Evolutionary conservation across 2,888 invertebrate genomes (phyloP), one percentile per base, ranked within the genome.

Genomic region (Catocala sponsa): DNA sequence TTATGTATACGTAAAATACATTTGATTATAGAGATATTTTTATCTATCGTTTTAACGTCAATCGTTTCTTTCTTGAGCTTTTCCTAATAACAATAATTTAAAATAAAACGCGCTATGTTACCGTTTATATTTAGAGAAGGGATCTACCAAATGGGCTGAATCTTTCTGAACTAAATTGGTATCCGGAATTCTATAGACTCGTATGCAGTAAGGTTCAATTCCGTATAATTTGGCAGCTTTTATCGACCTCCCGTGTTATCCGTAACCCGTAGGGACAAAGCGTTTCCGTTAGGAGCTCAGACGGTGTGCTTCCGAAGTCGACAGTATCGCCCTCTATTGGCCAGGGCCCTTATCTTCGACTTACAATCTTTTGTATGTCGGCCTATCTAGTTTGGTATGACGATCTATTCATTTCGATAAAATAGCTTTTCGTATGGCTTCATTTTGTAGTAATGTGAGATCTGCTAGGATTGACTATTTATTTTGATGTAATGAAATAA

Each of bases 221-320:
- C 69, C 64, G 72, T 67, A 71, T 68, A 70, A 75, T 63, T 75
- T 63, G 49, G 70, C 66, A 65, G 61, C 74, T 75, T 78, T 75
- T 73, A 78, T 79, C 74, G 72, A 73, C 72, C 70, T 76, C 55
- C 68, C 65, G 54, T 63, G 69, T 73, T 71, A 78, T 75, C 80
- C 79, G 72, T 65, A 77, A 79, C 81, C 80, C 78, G 59, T 68
- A 70, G 84, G 87, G 86, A 89, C 90, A 89, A 89, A 87, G 87
- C 81, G 72, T 78, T 85, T 89, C 90, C 89, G 87, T 81, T 78
- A 70, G 78, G 66, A 72, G 77, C 82, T 78, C 79, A 82, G 83
- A 79, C 84, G 78, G 82, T 75, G 79, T 57, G 75, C 78, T 75
- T 82, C 85, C 85, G 84, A 83, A 82, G 82, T 77, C 70, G 82